Evolutionary conservation across 2,888 invertebrate genomes (phyloP), one percentile per base, ranked within the genome.

Genomic region (Bedellia somnulentella): DNA sequence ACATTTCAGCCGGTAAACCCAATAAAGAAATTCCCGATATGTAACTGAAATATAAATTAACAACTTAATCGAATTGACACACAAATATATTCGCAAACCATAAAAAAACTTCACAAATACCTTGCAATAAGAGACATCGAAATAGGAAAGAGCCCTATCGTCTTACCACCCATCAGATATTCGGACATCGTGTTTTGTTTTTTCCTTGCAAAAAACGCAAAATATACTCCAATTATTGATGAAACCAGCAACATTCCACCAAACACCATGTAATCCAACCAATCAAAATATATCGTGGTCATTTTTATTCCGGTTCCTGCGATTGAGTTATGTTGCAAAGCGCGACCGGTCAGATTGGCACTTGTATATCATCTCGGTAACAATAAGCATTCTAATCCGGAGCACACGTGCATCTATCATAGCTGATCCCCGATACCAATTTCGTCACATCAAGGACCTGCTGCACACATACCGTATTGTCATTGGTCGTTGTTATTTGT

Each of bases 81-180:
- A n/a, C n/a, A n/a, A n/a, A n/a, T 8, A 32, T 5, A 22, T 26
- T 16, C 6, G 5, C n/a, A 24, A 24, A 11, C 4, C 4, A 8
- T 14, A 24, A 37, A n/a, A n/a, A n/a, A n/a, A n/a, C n/a, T n/a
- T n/a, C n/a, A n/a, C n/a, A n/a, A 44, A 61, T 79, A 86, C 86
- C 86, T 86, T 45, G 87, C 86, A 40, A 87, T 85, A 34, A 87
- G 60, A 9, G 86, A 87, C 85, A 87, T 86, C 30, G 87, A 85
- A 47, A 87, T 86, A 1, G 87, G 87, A 43, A 87, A 83, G 42
- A 87, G 81, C n/a, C 86, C 84, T 86, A 87, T 86, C 6, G 80
- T 83, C 47, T 86, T 85, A 13, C 87, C 86, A 4, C 87, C 87
- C 76, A 87, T 82, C 32, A 87, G 70, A 44, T 87, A 87, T 44